Conservation (phyloP, 2,797 vertebrate genomes). For the Smutsia temminckii region DNA sequence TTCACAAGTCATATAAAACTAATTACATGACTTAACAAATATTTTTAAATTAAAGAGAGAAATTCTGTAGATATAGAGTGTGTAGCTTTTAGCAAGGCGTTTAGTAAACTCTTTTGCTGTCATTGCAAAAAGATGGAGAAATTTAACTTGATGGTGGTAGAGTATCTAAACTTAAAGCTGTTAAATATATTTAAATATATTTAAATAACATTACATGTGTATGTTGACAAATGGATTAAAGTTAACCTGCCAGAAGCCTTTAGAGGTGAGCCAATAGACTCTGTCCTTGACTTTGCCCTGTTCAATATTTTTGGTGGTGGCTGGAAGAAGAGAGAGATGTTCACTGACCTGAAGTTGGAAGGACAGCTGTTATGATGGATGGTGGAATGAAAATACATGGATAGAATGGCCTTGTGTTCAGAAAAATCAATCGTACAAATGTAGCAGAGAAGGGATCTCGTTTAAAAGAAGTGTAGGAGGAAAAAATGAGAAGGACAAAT, state of each 20-base stretch:
- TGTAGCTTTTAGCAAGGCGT: not conserved
- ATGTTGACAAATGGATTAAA: not conserved
- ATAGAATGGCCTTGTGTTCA: not conserved
- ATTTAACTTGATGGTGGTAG: not conserved
- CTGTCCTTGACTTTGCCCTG: not conserved
- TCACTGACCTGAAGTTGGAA: not conserved
- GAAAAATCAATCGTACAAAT: not conserved
- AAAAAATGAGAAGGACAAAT: not conserved
- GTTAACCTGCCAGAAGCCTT: not conserved
- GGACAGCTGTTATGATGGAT: not conserved
- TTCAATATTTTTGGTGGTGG: not conserved
- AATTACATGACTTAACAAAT: not conserved
- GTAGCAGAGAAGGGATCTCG: not conserved
- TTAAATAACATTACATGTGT: not conserved
- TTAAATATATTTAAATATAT: too few relatives aligned
- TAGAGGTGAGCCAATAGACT: not conserved
- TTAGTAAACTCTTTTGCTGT: not conserved
- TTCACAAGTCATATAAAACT: not conserved
- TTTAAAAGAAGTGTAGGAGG: not conserved
- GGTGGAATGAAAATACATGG: not conserved
- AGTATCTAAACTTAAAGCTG: not conserved
- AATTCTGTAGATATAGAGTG: not conserved
- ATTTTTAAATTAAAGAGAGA: not conserved
- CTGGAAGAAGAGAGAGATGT: not conserved
- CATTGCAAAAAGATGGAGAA: not conserved